These are phyloP conservation scores for Chymomyza fuscimana DNA, from an alignment of 2,888 invertebrate genomes.

Conservation along the genomic window DNA sequence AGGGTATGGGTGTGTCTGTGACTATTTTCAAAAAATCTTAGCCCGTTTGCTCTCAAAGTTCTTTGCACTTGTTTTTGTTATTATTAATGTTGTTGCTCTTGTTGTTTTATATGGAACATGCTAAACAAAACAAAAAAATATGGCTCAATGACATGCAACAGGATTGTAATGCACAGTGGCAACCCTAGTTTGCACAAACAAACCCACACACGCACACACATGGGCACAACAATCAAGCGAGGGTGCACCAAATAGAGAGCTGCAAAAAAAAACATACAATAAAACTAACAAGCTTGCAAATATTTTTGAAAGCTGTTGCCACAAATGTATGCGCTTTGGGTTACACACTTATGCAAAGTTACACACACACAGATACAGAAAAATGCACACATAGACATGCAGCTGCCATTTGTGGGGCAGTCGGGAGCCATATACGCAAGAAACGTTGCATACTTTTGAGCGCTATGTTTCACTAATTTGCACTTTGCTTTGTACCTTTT, in stretches of 20 bases:
- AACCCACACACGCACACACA: slow-evolving; percentile 31
- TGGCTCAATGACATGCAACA: slow-evolving; percentile 73
- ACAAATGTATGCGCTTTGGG: slow-evolving; percentile 54
- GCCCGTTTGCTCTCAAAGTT: not conserved
- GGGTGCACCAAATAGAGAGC: slow-evolving; percentile 42
- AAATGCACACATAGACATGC: slow-evolving; percentile 4
- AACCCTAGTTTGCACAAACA: slow-evolving; percentile 23
- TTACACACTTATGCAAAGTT: slow-evolving; percentile 15
- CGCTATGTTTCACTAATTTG: slow-evolving; percentile 71
- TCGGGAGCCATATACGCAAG: slow-evolving; percentile 18
- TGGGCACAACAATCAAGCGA: slow-evolving; percentile 31
- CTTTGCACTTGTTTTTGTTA: not conserved
- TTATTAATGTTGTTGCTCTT: not conserved
- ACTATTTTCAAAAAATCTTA: not conserved
- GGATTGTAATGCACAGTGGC: slow-evolving; percentile 37
- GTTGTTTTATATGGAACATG: slow-evolving; percentile 25
- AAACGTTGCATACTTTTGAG: slow-evolving; percentile 59
- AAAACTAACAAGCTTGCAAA: slow-evolving; percentile 66
- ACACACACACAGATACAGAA: slow-evolving; percentile 17
- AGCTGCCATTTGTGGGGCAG: too few species aligned
- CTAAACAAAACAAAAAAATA: slow-evolving; percentile 61
- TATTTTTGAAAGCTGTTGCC: slow-evolving; percentile 65
- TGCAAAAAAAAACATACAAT: slow-evolving; percentile 4
- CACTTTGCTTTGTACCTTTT: slow-evolving; percentile 59
- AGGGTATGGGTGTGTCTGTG: too few species aligned